These are phyloP conservation scores for Synaphobranchus kaupii DNA, from an alignment of 2,797 vertebrate species.

Conservation along the genomic window DNA sequence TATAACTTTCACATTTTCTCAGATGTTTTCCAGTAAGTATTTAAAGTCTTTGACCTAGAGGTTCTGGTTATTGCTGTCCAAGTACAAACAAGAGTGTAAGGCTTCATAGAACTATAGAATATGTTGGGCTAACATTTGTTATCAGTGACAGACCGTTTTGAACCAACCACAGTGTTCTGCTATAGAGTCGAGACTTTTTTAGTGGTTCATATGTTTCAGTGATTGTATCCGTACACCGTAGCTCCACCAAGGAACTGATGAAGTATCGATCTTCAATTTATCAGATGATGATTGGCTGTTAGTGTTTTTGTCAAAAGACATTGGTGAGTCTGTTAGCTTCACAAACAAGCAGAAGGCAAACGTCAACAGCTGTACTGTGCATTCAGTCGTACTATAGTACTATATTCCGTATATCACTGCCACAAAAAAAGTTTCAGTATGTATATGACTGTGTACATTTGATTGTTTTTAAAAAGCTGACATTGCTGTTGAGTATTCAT, in stretches of 20 bases:
- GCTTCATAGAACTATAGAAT: not conserved
- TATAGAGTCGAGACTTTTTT: not conserved
- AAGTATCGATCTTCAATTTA: not conserved
- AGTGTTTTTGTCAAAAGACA: not conserved
- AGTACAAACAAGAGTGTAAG: not conserved
- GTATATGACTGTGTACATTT: conserved; percentile 20
- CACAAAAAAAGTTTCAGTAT: not conserved
- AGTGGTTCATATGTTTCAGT: not conserved
- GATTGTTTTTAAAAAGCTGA: conserved; percentile 14
- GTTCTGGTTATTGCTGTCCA: not conserved
- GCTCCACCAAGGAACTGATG: not conserved
- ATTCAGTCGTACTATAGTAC: not conserved
- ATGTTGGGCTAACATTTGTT: not conserved
- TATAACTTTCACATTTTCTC: not conserved
- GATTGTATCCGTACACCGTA: not conserved
- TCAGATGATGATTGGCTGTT: not conserved
- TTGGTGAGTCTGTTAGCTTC: not conserved
- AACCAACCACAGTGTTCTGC: not conserved
- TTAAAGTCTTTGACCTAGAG: not conserved
- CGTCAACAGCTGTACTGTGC: not conserved
- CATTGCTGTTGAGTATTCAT: not conserved
- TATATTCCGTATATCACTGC: not conserved
- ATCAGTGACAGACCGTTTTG: not conserved
- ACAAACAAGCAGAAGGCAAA: not conserved
- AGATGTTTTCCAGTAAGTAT: not conserved